Conservation (phyloP, 2,113 vertebrate species). For the Tyrannus savana region DNA sequence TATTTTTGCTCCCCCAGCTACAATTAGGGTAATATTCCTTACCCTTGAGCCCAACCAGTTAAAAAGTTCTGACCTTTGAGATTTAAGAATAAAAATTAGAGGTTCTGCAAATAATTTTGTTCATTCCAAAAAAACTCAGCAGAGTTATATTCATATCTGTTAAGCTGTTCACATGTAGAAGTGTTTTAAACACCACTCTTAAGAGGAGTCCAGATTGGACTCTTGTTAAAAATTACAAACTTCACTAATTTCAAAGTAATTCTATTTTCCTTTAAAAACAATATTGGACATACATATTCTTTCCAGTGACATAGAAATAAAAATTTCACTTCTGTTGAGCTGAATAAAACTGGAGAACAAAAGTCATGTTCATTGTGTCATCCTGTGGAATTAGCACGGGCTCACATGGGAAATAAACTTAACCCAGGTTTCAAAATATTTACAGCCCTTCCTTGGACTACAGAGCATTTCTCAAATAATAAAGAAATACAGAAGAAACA, state of each 20-base stretch:
- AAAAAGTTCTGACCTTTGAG: not conserved
- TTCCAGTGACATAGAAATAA: not conserved
- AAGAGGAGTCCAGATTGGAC: not conserved
- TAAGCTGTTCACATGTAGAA: not conserved
- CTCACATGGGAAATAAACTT: not conserved
- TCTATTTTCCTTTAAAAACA: not conserved
- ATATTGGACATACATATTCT: not conserved
- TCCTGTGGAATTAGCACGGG: not conserved
- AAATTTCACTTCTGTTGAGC: not conserved
- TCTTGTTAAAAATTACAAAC: not conserved
- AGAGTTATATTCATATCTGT: not conserved
- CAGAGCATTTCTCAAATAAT: not conserved
- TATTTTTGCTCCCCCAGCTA: not conserved
- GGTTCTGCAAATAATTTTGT: not conserved
- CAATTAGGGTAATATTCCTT: not conserved
- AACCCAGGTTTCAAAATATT: not conserved
- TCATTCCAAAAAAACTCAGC: not conserved
- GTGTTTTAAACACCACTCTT: not conserved
- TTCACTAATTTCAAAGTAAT: not conserved
- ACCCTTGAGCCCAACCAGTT: not conserved
- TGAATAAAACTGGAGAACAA: not conserved
- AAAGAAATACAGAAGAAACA: not conserved
- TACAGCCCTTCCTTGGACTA: not conserved
- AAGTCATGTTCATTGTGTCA: not conserved
- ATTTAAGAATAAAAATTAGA: not conserved